Conservation (phyloP, 92 coral and sea anemone genomes). For the Paramuricea clavata region DNA sequence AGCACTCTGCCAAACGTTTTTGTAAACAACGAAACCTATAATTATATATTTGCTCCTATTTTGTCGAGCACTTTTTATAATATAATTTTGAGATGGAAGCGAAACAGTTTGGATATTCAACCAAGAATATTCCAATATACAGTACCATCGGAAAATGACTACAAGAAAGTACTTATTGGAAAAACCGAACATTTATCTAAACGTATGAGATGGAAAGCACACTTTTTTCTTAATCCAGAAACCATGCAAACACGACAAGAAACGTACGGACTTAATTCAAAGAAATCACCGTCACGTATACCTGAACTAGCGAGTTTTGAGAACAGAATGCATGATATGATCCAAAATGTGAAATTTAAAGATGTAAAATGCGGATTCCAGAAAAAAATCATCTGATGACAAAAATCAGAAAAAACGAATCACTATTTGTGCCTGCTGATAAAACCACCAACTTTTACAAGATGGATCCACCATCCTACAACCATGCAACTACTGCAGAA, state of each 20-base stretch:
- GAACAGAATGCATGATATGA: conserved; percentile 1
- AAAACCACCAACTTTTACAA: no score
- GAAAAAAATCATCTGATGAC: conserved; percentile 41
- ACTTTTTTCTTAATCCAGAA: not conserved
- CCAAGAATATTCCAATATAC: no score
- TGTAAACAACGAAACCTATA: no score
- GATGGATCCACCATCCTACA: conserved; percentile 40
- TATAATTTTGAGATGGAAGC: no score
- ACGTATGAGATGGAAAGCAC: conserved; percentile 5
- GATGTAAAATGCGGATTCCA: conserved; percentile 58
- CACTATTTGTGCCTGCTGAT: conserved; percentile 66
- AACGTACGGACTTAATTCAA: not conserved
- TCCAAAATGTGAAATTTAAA: conserved; percentile 57
- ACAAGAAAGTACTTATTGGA: not conserved
- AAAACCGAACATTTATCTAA: not conserved
- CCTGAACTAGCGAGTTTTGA: not conserved
- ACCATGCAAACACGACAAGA: not conserved
- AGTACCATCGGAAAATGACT: not conserved
- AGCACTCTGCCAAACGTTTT: no score
- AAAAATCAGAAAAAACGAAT: conserved; percentile 50
- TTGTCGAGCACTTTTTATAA: no score
- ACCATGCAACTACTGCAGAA: conserved; percentile 11
- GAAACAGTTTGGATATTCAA: no score
- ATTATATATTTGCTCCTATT: no score
- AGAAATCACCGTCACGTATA: not conserved